phyloP scores from a whole-genome alignment of 2,888 invertebrate genomes.

The Conomelus anceps region DNA sequence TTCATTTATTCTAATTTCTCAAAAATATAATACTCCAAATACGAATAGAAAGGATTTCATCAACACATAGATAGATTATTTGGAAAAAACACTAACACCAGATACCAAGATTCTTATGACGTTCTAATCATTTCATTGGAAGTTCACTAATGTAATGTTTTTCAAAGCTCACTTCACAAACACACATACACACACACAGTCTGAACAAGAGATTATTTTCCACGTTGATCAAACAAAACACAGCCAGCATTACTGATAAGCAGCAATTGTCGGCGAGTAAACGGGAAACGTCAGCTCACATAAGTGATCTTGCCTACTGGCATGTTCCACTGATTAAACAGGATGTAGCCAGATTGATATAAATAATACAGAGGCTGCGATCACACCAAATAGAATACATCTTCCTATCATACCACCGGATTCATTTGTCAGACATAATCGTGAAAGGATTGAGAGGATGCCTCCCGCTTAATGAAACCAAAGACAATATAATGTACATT shows the following conservation, averaged over 20 bases:
- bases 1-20: no score
- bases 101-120: background rate
- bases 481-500: no score
- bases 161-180: background rate
- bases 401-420: background rate
- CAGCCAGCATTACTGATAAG: background rate
- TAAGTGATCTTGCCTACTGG: background rate
- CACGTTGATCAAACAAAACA: background rate
- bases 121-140: background rate
- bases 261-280: background rate
- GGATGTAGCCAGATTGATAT: background rate
- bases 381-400: background rate
- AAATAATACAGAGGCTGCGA: background rate
- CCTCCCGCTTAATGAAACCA: no score
- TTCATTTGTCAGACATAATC: background rate
- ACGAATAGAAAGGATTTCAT: background rate
- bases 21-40: no score
- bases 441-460: background rate
- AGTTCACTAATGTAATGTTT: background rate
- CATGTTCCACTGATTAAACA: background rate
- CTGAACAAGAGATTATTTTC: background rate
- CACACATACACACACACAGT: background rate
- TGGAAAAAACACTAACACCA: background rate
- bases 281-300: background rate
- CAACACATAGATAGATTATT: background rate